Conservation (phyloP, 2,113 vertebrate species). For the Chroicocephalus ridibundus region DNA sequence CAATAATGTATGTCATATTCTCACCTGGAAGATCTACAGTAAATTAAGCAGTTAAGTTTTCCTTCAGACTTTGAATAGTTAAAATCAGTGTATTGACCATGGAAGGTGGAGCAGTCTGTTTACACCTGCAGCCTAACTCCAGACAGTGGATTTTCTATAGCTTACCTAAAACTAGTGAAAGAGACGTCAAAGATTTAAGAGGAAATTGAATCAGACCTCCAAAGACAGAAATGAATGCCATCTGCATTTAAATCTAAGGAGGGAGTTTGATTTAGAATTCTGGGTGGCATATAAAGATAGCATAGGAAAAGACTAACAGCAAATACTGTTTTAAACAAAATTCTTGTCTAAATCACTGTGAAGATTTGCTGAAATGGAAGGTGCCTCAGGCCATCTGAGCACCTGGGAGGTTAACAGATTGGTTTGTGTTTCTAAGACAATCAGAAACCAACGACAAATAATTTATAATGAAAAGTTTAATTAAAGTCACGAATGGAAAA, state of each 20-base stretch:
- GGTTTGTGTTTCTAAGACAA: not conserved
- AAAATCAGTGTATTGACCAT: not conserved
- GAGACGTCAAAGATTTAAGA: not conserved
- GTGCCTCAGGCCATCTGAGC: not conserved
- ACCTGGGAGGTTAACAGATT: not conserved
- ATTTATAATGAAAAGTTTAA: not conserved
- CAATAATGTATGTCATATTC: not conserved
- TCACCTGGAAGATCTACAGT: not conserved
- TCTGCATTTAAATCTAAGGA: not conserved
- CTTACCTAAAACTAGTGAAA: not conserved
- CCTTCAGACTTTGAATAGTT: not conserved
- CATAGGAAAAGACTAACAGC: not conserved
- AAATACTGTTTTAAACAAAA: not conserved
- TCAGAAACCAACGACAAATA: not conserved
- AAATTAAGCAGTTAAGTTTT: not conserved
- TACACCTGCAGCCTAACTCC: not conserved
- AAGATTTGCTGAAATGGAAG: not conserved
- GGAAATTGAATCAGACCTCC: not conserved
- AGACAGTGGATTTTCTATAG: not conserved
- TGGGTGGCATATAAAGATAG: not conserved
- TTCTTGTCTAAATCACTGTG: not conserved
- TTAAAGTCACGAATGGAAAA: not conserved
- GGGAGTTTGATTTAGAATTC: not conserved
- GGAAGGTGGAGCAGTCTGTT: not conserved
- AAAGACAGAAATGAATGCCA: not conserved